Base-by-base conservation (phyloP, 2,113 vertebrate genomes). In the Opisthocomus hoazin region DNA sequence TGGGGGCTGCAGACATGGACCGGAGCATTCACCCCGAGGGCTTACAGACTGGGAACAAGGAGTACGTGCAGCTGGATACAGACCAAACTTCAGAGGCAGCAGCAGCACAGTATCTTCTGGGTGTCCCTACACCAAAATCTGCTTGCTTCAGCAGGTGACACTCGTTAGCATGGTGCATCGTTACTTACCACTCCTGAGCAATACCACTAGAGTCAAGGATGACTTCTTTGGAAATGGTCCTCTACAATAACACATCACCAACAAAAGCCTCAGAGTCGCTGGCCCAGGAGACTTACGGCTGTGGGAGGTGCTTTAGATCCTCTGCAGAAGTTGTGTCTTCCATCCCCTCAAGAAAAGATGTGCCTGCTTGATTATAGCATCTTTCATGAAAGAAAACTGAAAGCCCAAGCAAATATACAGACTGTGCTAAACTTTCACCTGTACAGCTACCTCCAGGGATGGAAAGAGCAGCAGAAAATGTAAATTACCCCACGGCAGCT, bases 161-260 rank as follows among this genome's bases (percentile, higher is more conserved):
- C 15, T 86, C 26, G 13, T 65, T 63, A 87, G 30, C 21, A 4
- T 21, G 9, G 15, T 39, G 24, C 48, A 27, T 73, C 0, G 0
- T 79, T 70, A 32, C 23, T 41, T 32, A 70, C 11, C 0, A 0
- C 37, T 84, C 30, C 21, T 81, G 58, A 41, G 19, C 3, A 2
- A 50, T 29, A 61, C 11, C 29, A 22, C 15, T 32, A 54, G 58
- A 80, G 10, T 45, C 41, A 81, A 50, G n/a, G 58, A 74, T 91
- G 16, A 53, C 13, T 56, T 60, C 21, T 21, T 30, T 61, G 19
- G 34, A 84, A 64, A 61, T 23, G 29, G 7, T 60, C 15, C 37
- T 82, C 27, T 54, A 26, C 10, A 10, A 26, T 11, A 21, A 23
- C 19, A 15, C 23, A 36, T 51, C 13, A 27, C 21, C 37, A 80